Evolutionary conservation across 2,888 invertebrate species (phyloP).

Genomic region (Chelonus formosanus): DNA sequence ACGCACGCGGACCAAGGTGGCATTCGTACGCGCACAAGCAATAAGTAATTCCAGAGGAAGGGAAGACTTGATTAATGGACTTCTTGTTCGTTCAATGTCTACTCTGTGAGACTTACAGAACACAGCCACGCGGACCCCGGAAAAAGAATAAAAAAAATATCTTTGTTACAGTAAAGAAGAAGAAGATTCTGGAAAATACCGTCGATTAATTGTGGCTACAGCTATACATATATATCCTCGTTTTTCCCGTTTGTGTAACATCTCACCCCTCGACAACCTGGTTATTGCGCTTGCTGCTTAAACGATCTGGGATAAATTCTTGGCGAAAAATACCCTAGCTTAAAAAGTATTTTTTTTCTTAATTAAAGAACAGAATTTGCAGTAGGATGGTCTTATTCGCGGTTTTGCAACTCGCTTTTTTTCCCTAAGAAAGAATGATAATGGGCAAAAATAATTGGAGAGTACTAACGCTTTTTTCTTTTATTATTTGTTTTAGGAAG

Average conservation of each 20-base stretch:
- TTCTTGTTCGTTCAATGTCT: constrained; percentile 51
- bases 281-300: constrained; percentile 44
- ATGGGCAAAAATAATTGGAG: constrained; percentile 17
- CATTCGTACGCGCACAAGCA: constrained; percentile 15
- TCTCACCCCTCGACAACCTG: constrained; percentile 33
- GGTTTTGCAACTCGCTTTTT: neutral
- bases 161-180: constrained; percentile 42
- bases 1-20: neutral
- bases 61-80: constrained; percentile 54
- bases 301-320: constrained; percentile 42
- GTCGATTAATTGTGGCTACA: constrained; percentile 52
- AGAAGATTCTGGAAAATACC: constrained; percentile 43
- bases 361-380: constrained; percentile 15
- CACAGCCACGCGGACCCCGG: constrained; percentile 10
- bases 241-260: constrained; percentile 4
- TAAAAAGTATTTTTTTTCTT: constrained; percentile 13
- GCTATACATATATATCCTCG: constrained; percentile 29
- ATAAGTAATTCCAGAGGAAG: constrained; percentile 31
- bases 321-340: constrained; percentile 35
- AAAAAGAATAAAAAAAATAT: constrained; percentile 35
- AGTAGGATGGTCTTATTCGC: neutral
- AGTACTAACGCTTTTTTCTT: neutral
- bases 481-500: constrained; percentile 28
- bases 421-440: constrained; percentile 15
- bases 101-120: constrained; percentile 29